Evolutionary conservation across 2,888 invertebrate genomes (phyloP), one percentile per base, ranked within the genome.

Genomic region (Hesperia comma): DNA sequence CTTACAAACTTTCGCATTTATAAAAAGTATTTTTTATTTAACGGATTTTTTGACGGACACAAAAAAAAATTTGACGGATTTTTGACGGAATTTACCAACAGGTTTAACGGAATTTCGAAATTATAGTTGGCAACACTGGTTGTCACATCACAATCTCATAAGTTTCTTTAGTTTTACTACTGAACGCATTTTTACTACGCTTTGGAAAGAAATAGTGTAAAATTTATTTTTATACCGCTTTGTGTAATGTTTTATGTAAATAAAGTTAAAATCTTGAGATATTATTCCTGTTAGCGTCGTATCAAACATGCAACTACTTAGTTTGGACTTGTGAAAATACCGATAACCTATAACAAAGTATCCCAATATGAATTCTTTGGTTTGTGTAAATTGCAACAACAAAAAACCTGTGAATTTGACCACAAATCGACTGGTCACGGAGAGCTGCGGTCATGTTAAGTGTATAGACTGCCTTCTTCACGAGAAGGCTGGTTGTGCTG

Each of bases 371-470:
- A 86, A 85, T 85, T 77, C 86, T 51, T 83, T 92, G 84, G 80
- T 90, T 79, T 95, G 95, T 82, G 94, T 94, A 46, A 94, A 94
- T 80, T 95, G 95, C 79, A 88, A 86, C 54, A 93, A 93, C 79
- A 88, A 92, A 67, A 93, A 93, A 75, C 77, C 87, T 64, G 89
- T 94, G 43, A 94, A 94, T 75, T 83, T 86, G 53, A 94, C 94
- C 6, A 85, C 92, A 68, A 94, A 94, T 76, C 92, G 96, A 63
- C 85, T 96, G 63, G 94, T 96, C 15, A 95, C 94, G 61, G 96
- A 96, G 80, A 93, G 93, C 58, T 96, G 96, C 83, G 96, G 96
- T 3, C 96, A 96, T 81, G 92, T 93, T 64, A 96, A 96, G 85
- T 96, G 96, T 83, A 94, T 96, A 75, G 86, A 94, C 71, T 96